Evolutionary conservation across 2,113 vertebrate genomes (phyloP).

Genomic region (Spheniscus mendiculus): DNA sequence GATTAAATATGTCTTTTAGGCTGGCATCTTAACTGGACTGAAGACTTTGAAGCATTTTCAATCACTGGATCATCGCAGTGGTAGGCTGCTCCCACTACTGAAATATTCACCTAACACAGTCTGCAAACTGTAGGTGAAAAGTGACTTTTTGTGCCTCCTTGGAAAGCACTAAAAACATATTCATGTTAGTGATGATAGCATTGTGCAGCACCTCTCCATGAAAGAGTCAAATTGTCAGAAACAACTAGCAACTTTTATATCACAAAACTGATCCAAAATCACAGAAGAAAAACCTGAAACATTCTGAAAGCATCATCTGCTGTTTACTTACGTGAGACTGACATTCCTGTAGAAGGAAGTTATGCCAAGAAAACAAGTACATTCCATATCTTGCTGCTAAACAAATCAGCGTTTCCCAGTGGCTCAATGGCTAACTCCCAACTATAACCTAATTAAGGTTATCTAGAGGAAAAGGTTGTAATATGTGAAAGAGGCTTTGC

Average conservation of each 20-base stretch:
- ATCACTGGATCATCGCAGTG: accelerated
- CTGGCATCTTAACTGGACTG: not conserved
- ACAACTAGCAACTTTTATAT: not conserved
- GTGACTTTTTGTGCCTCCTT: not conserved
- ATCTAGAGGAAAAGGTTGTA: not conserved
- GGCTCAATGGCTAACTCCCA: not conserved
- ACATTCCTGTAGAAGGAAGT: not conserved
- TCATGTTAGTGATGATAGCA: not conserved
- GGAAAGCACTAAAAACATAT: not conserved
- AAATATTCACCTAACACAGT: not conserved
- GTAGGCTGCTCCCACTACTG: not conserved
- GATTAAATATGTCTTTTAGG: not conserved
- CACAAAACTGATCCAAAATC: not conserved
- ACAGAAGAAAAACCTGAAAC: not conserved
- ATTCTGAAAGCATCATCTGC: not conserved
- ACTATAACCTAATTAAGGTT: not conserved
- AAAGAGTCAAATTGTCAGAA: not conserved
- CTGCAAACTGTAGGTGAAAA: not conserved
- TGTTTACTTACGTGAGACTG: not conserved
- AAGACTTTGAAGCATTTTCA: not conserved
- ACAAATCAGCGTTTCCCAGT: not conserved
- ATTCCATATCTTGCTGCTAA: not conserved
- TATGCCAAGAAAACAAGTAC: not conserved
- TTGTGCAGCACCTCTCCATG: not conserved
- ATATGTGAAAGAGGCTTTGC: not conserved